These are phyloP conservation scores for Motacilla alba DNA, from an alignment of 2,113 vertebrate genomes.

Conservation along the genomic window DNA sequence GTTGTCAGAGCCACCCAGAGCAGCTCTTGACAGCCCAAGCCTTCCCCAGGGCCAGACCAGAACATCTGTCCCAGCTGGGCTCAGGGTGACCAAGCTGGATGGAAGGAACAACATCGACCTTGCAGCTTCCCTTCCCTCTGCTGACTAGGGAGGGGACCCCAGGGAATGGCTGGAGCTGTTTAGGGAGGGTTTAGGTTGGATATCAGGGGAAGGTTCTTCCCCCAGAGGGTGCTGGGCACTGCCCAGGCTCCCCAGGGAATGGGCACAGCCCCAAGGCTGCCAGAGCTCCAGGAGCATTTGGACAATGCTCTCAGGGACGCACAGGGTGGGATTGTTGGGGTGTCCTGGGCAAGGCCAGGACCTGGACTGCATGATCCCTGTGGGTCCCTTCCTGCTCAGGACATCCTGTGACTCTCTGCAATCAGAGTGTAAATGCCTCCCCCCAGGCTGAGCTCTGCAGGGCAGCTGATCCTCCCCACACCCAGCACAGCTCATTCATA, in stretches of 20 bases:
- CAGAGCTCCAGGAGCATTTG: background rate
- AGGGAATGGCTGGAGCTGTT: background rate
- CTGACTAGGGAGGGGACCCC: background rate
- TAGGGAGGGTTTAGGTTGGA: fast-evolving
- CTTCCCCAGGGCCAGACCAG: background rate
- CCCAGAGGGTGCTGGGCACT: background rate
- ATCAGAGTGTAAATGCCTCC: background rate
- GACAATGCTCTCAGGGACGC: fast-evolving
- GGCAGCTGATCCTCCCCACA: background rate
- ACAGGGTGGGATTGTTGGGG: fast-evolving
- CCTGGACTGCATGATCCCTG: fast-evolving
- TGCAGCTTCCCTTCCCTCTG: background rate
- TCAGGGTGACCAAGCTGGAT: background rate
- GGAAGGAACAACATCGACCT: background rate
- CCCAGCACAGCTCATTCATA: background rate
- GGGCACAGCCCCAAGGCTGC: background rate
- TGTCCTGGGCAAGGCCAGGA: background rate
- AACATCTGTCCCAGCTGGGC: background rate
- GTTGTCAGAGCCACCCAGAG: background rate
- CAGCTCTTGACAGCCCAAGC: background rate
- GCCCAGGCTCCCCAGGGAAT: background rate
- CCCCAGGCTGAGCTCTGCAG: background rate
- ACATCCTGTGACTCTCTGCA: background rate
- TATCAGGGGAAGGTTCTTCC: fast-evolving
- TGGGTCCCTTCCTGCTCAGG: background rate